Evolutionary conservation across 2,113 vertebrate species (phyloP).

Genomic region (Chloropsis hardwickii): DNA sequence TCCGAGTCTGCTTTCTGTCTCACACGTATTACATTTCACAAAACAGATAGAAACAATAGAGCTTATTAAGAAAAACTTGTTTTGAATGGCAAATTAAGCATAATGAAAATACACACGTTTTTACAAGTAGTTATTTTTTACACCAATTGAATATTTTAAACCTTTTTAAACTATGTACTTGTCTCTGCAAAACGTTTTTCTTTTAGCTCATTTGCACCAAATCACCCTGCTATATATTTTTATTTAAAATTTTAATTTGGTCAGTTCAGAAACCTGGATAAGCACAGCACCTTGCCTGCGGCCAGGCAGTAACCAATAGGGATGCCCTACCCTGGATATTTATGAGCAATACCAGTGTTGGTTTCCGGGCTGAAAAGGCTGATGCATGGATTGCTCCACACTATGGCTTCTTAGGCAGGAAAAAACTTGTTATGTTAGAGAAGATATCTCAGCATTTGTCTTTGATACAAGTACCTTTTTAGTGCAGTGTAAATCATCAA

Average conservation of each 20-base stretch:
- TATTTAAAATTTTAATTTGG: background rate
- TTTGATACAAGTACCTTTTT: slow-evolving; percentile 47
- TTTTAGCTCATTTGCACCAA: slow-evolving; percentile 41
- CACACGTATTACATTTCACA: slow-evolving; percentile 79
- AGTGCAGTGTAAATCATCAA: slow-evolving; percentile 35
- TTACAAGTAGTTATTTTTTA: slow-evolving; percentile 64
- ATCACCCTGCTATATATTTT: background rate
- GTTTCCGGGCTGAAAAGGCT: background rate
- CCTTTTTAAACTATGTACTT: slow-evolving; percentile 60
- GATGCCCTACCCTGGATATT: background rate
- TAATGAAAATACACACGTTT: slow-evolving; percentile 75
- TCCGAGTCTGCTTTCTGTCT: slow-evolving; percentile 79
- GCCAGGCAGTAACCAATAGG: background rate
- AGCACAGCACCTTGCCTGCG: background rate
- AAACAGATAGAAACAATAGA: slow-evolving; percentile 80
- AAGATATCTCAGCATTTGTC: background rate
- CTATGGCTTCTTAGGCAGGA: background rate
- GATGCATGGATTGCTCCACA: background rate
- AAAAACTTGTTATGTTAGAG: background rate
- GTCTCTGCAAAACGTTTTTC: slow-evolving; percentile 58
- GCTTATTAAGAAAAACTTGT: slow-evolving; percentile 82
- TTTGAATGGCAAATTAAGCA: slow-evolving; percentile 76
- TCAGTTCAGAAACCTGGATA: background rate
- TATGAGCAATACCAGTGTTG: background rate
- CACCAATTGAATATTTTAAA: slow-evolving; percentile 73